Base-by-base conservation (phyloP, 2,888 invertebrate genomes). In the Clunio marinus region DNA sequence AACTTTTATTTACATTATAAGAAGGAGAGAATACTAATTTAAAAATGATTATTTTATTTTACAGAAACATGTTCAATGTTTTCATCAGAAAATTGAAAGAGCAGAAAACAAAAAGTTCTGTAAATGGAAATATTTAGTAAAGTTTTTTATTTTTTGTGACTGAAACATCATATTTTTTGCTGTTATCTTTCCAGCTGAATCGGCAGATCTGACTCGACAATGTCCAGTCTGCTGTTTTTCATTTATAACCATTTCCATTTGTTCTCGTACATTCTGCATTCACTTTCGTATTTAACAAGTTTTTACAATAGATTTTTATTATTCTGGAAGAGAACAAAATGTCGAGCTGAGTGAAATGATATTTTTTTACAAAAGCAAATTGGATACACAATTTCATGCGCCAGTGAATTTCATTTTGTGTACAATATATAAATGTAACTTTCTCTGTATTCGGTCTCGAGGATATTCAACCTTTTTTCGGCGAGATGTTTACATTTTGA, bases 331-430 rank as follows among this genome's bases (percentile, higher is more conserved):
- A 59, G 62, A 17, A 41, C 17, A 62, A 62, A 41, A 51, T 32
- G 32, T 32, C 8, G 22, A 22, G 20, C 22, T 7, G n/a, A n/a
- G n/a, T n/a, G 65, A 37, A 65, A 65, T 65, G 65, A 65, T 65
- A 65, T 51, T 65, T 65, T n/a, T 65, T 32, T 65, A 65, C 51
- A 46, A 65, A 65, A 66, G 32, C 46, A 63, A 63, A 63, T 63
- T 63, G 63, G 63, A 63, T 63, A 63, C 63, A 63, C 63, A 63
- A 63, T 63, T 63, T 63, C 46, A 25, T 17, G 46, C 63, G 17
- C 46, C 45, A 20, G 27, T 46, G 22, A 63, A 45, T 41, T 63
- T 63, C 63, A 63, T 63, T 63, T 63, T 51, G 51, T 22, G 51
- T 51, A 51, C 22, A 51, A 51, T 60, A 24, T 51, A 57, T n/a